Conservation (phyloP, 2,113 vertebrate species). For the Ondatra zibethicus region DNA sequence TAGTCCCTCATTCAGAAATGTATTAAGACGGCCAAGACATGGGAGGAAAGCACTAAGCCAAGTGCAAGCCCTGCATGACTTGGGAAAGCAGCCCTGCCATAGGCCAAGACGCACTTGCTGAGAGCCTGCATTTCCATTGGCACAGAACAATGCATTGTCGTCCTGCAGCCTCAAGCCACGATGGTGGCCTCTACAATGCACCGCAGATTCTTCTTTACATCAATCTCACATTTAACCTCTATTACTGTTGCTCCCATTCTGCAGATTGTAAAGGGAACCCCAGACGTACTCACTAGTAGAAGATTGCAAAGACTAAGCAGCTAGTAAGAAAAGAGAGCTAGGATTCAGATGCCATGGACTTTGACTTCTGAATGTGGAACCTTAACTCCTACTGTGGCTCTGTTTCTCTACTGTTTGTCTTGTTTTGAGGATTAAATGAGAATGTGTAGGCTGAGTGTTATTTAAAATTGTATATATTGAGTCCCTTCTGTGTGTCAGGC, state of each 20-base stretch:
- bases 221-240: neutral
- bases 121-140: neutral
- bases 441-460: neutral
- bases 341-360: neutral
- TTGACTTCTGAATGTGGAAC: neutral
- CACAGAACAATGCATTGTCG: too few relatives aligned
- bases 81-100: neutral
- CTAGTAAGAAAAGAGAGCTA: neutral
- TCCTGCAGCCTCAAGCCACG: neutral
- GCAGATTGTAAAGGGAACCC: neutral
- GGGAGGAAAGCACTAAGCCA: neutral
- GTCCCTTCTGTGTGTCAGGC: neutral
- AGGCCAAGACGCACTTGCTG: fast-evolving
- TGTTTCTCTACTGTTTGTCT: neutral
- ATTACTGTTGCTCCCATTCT: neutral
- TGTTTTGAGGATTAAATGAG: slow-evolving; percentile 19
- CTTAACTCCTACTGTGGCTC: neutral
- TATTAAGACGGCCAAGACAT: neutral
- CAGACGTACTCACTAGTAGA: neutral
- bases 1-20: neutral
- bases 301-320: neutral
- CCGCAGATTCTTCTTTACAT: neutral
- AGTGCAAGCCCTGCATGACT: neutral
- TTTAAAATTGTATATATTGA: neutral
- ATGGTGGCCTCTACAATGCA: fast-evolving